Base-by-base conservation (phyloP, 1,140 invertebrate genomes). In the Linepithema humile region DNA sequence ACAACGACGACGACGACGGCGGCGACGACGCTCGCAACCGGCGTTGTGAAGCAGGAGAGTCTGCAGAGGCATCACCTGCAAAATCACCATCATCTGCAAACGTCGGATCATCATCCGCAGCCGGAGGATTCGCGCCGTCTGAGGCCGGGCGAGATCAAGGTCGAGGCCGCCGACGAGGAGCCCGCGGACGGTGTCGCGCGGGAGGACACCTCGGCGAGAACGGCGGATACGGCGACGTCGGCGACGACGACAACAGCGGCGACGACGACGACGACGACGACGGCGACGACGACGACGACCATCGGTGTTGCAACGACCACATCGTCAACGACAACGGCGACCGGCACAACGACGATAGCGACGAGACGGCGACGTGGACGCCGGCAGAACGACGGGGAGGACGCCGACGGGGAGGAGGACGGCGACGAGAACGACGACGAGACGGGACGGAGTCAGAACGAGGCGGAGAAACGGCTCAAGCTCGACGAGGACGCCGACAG, bases 361-460 rank as follows among this genome's bases (percentile, higher is more conserved):
- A 89, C 67, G 85, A 91, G 80, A 86, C 89, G 60, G 29, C 65
- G 67, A 73, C 62, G 74, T 29, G 65, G 60, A 64, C 84, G 84
- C 26, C 82, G 85, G 20, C 82, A 72, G 29, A 87, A 85, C 70
- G 83, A 87, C 73, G 80, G 82, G 20, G 84, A 89, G n/a, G 55
- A 82, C 40, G 80, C 87, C 72, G 83, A 85, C 64, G 85, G 72
- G 40, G 75, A 82, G 83, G 72, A 92, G 60, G 90, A 92, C 65
- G 94, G 95, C 85, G 95, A 82, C 94, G 94, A 91, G 92, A 87
- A 95, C 93, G 84, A 94, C 93, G 87, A 89, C 65, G 90, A 90
- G 59, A 88, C 88, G 40, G 77, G 75, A 40, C 72, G 80, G 53
- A 85, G 90, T 10, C 84, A 70, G 73, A 73, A 64, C 64, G 91